Evolutionary conservation across 1,140 invertebrate species (phyloP), one percentile per base, ranked within the genome.

Genomic region (Scylla paramamosain): DNA sequence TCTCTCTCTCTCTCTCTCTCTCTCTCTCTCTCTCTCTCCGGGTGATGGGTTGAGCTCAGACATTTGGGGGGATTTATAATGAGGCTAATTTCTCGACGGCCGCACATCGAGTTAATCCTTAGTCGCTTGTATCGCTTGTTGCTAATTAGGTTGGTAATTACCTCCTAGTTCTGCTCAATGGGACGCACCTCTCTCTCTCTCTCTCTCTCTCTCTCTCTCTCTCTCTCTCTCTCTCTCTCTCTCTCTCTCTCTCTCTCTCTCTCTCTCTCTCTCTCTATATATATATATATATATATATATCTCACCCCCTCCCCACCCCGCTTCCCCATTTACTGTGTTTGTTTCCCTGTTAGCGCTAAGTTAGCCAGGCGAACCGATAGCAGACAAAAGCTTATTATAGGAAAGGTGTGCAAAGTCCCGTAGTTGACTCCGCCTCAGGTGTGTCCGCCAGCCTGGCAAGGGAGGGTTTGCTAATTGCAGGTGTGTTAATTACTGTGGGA

Each of bases 191-290:
- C 31, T 39, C 84, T 39, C 84, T 39, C 84, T 39, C 84, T 39
- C 84, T 29, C 83, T 59, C 52, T 59, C 52, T 59, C 52, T 59
- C 52, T 59, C 52, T 59, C 52, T 59, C 52, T 59, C 52, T 59
- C 52, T 59, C 32, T 88, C 45, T 88, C 28, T 32, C 31, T 88
- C 28, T 88, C 28, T 32, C 31, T 88, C 28, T 39, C 28, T 88
- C 86, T 88, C 86, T 88, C 86, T 88, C 86, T 88, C 86, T 88
- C 86, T 88, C 86, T 88, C 52, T 59, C 52, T 59, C 52, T 59
- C 52, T 59, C 52, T 59, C 52, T 59, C 52, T 59, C 52, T 59
- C 32, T 88, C 45, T 88, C 28, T 32, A n/a, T n/a, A n/a, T n/a
- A n/a, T n/a, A n/a, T n/a, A n/a, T n/a, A n/a, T n/a, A n/a, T n/a